A percentile compares a stretch with the other conserved stretches of the same genome.
Evolutionary conservation across 2,888 invertebrate genomes (phyloP).

Genomic region (Microchrysa polita): DNA sequence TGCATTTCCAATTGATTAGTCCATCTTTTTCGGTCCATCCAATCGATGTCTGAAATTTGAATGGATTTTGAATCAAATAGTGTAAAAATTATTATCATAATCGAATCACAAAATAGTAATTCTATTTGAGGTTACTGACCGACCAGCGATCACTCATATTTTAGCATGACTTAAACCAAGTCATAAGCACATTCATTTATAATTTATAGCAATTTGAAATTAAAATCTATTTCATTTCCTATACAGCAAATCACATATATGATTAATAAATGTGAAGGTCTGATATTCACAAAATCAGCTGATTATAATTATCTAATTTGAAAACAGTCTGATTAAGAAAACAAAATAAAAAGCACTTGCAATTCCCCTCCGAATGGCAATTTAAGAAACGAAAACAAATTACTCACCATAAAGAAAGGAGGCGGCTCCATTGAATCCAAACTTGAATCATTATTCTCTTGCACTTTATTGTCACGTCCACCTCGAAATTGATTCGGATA

Average conservation of each 20-base stretch:
- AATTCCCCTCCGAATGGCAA: not conserved
- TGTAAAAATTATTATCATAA: not conserved
- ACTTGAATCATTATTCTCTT: conserved; percentile 7
- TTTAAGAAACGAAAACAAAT: not conserved
- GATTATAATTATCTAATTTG: not conserved
- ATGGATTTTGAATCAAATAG: not conserved
- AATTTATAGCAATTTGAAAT: too few relatives aligned
- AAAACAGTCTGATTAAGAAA: not conserved
- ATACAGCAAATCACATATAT: too few relatives aligned
- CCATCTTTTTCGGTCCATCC: conserved; percentile 10
- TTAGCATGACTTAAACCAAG: too few relatives aligned
- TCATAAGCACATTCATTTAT: too few relatives aligned
- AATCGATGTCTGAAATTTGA: not conserved
- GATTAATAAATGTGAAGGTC: too few relatives aligned
- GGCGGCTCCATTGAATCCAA: not conserved
- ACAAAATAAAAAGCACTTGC: not conserved
- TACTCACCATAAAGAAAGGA: not conserved
- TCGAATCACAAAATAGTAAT: too few relatives aligned
- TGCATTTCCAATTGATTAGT: conserved; percentile 17
- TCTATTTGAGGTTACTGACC: too few relatives aligned
- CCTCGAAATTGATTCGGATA: not conserved
- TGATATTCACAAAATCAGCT: not conserved
- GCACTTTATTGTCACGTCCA: not conserved
- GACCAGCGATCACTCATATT: too few relatives aligned
- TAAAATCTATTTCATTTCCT: too few relatives aligned